Base-by-base conservation (phyloP, 2,888 invertebrate genomes). In the Leucophora obtusa region DNA sequence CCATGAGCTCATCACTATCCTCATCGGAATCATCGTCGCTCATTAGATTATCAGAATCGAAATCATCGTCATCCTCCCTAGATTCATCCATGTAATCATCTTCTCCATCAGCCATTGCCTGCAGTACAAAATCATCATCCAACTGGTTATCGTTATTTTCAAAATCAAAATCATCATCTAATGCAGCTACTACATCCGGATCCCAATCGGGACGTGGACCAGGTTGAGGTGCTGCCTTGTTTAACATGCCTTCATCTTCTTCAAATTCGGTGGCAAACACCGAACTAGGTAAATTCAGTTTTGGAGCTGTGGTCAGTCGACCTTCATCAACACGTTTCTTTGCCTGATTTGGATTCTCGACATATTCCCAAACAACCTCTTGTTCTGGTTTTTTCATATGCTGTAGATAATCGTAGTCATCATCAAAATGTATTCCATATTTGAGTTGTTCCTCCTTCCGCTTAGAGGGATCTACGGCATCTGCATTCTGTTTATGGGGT, bases 331-430 rank as follows among this genome's bases (percentile, higher is more conserved):
- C 51, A 63, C 77, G 69, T 63, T 88, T 89, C 21, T 85, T 88
- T 2, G 83, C 84, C 59, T 89, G 87, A 79, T 90, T 90, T 0
- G 88, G 87, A 53, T 88, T 88, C 65, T 89, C 90, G 35, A 91
- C 88, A 82, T 87, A 90, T 70, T 90, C 90, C 91, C 91, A 91
- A 11, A 89, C 88, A 1, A 88, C 85, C 35, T 89, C 89, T 38
- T 88, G 86, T 6, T 87, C 88, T 0, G 88, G 85, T 77, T 88
- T 84, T 72, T 88, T 89, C 73, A 99, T 92, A 92, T 99, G 98
- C 89, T 98, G 96, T 83, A 98, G 90, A 87, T 99, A 99, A 89
- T 99, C 94, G 89, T 97, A 98, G 85, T 98, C 97, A 90, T 99
- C 98, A 86, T 98, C 98, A 89, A 94, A 98, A 88, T 94, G 96